A percentile compares a stretch with the other conserved stretches of the same genome.
These are phyloP conservation scores for Sylvilagus floridanus DNA, from an alignment of 2,797 vertebrate species.

Conservation along the genomic window DNA sequence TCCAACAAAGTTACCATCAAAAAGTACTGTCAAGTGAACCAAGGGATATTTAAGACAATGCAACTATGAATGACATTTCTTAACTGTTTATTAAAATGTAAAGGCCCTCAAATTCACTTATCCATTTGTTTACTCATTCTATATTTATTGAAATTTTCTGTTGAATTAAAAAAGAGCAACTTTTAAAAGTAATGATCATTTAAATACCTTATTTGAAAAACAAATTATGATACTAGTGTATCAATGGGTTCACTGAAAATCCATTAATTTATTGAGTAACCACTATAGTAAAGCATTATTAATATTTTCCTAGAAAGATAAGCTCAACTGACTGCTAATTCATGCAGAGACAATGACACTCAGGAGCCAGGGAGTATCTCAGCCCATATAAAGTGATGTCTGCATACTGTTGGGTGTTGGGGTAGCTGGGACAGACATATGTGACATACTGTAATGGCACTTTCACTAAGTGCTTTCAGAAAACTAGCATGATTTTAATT, in stretches of 20 bases:
- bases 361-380: background rate
- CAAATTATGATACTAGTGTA: background rate
- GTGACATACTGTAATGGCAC: background rate
- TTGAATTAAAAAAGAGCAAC: background rate
- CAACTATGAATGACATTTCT: background rate
- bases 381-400: background rate
- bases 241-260: background rate
- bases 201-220: background rate
- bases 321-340: background rate
- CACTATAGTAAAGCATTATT: background rate
- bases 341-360: background rate
- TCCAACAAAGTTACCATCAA: background rate
- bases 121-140: background rate
- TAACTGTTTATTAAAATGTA: background rate
- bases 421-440: background rate
- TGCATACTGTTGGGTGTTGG: background rate
- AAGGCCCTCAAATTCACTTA: background rate
- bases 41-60: background rate
- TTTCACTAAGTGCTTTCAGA: background rate
- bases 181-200: background rate
- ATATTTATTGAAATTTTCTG: background rate
- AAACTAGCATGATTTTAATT: background rate
- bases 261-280: background rate
- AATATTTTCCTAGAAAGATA: background rate
- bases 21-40: background rate